A percentile compares a stretch with the other conserved stretches of the same genome.
Evolutionary conservation across 1,140 invertebrate genomes (phyloP).

Genomic region (Zaprionus nigranus): DNA sequence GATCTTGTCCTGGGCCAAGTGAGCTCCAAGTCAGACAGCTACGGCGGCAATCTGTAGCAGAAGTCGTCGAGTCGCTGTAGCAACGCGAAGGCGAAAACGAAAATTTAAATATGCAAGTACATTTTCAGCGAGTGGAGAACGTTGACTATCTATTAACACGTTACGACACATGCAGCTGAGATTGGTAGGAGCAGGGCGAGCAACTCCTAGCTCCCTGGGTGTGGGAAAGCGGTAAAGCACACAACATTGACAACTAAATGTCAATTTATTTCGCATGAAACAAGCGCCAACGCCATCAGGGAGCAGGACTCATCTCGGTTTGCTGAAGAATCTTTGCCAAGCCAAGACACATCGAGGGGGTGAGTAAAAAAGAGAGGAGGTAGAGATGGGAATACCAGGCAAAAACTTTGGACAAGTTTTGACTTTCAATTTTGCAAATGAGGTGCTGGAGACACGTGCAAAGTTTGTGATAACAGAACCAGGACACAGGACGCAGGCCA

Average conservation of each 20-base stretch:
- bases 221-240: background rate
- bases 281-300: conserved; percentile 42
- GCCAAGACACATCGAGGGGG: background rate
- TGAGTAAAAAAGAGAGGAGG: background rate
- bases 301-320: conserved; percentile 6
- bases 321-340: background rate
- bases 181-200: conserved; percentile 14
- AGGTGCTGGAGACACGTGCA: conserved; percentile 75
- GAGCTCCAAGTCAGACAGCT: background rate
- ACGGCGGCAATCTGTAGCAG: too few species aligned
- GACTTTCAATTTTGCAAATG: conserved; percentile 81
- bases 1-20: conserved; percentile 2
- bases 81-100: conserved; percentile 13
- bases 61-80: background rate
- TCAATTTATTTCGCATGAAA: conserved; percentile 79
- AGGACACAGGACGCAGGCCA: conserved; percentile 20
- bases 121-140: conserved; percentile 52
- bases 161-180: conserved; percentile 66
- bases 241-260: conserved; percentile 72
- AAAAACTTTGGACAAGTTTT: conserved; percentile 74
- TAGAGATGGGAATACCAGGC: conserved; percentile 6
- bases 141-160: conserved; percentile 76
- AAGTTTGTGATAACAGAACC: conserved; percentile 62
- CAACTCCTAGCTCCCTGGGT: too few species aligned
- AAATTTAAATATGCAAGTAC: conserved; percentile 80